These are phyloP conservation scores for Rhinopithecus roxellana DNA, from an alignment of 2,113 vertebrate genomes.

Conservation along the genomic window DNA sequence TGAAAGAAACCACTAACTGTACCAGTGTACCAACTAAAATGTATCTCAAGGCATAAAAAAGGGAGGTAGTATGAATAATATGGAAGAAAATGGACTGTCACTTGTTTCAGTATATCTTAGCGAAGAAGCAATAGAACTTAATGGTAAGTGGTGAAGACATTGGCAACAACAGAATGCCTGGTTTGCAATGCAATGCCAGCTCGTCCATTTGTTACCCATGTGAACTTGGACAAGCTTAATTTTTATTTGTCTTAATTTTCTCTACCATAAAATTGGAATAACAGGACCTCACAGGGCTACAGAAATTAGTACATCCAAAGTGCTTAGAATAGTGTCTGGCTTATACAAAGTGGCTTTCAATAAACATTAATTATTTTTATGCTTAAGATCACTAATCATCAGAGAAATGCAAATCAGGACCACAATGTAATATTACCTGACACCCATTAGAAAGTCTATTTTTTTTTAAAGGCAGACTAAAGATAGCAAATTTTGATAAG, in stretches of 20 bases:
- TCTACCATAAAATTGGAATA: background rate
- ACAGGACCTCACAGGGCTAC: background rate
- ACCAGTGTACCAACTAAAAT: background rate
- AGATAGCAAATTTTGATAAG: background rate
- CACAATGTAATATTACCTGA: background rate
- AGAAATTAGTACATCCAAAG: background rate
- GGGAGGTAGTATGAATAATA: background rate
- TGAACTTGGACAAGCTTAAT: background rate
- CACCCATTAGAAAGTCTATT: background rate
- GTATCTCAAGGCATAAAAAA: background rate
- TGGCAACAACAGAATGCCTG: background rate
- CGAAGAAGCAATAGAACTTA: background rate
- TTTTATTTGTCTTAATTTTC: conserved; percentile 5
- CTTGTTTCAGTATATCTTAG: background rate
- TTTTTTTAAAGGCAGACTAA: background rate
- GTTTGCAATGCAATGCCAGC: background rate
- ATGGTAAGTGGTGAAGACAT: background rate
- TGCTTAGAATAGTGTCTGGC: background rate
- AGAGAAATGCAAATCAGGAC: background rate
- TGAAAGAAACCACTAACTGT: background rate
- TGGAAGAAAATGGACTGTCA: background rate
- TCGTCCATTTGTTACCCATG: background rate
- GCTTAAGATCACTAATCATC: background rate
- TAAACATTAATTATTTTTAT: background rate
- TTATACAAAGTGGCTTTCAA: background rate